Base-by-base conservation (phyloP, 2,888 invertebrate genomes). In the Polyommatus icarus region DNA sequence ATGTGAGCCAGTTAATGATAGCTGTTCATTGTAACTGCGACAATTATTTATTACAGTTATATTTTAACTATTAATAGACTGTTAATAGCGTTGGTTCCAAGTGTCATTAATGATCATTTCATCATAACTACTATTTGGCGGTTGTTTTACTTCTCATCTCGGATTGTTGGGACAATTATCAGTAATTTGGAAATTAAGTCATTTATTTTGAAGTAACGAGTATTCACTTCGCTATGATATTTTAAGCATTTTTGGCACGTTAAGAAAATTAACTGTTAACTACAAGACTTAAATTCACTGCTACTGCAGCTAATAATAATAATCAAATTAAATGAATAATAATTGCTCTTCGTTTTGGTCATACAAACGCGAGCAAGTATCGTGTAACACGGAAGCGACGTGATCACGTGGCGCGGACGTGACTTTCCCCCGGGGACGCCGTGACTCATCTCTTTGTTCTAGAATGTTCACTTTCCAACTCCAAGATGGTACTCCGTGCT, bases 391-490 rank as follows among this genome's bases (percentile, higher is more conserved):
- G 73, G 73, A 73, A 73, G 40, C 1, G 40, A 20, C 46, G n/a
- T 12, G 46, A 12, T 1, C 73, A 40, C 73, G 40, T n/a, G 73
- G 73, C 73, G 40, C 73, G 46, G 73, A 73, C 73, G 73, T 73
- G 73, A 40, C 46, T 40, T 73, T 73, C 46, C 46, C 72, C 1
- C 67, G 29, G 29, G 29, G 29, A 1, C 67, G 12, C 4, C n/a
- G 46, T 73, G 73, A 73, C 73, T 46, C 73, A 73, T 40, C 40
- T 73, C 73, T 73, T 73, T 73, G 73, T 73, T 73, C 46, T 36
- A 71, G n/a, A n/a, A 10, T 46, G 73, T 46, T 46, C 46, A 20
- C 40, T 10, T 36, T 32, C 71, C 71, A 59, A 54, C 54, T 59
- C 61, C 61, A 20, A 61, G 61, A 24, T 20, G 20, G 57, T 57